These are phyloP conservation scores for Agapostemon virescens DNA, from an alignment of 2,888 invertebrate species.

Conservation along the genomic window DNA sequence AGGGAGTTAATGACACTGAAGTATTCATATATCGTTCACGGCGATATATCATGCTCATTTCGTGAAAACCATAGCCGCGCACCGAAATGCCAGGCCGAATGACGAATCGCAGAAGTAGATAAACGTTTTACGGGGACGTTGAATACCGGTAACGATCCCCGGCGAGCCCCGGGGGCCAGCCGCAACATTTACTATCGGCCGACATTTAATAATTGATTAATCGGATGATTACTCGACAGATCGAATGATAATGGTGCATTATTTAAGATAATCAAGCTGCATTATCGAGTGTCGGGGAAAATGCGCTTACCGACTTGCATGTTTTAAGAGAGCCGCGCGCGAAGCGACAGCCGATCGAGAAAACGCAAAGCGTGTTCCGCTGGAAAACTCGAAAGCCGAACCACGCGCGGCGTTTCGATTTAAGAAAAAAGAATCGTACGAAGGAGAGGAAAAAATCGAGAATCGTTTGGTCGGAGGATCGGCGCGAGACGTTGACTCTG, in stretches of 20 bases:
- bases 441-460: no score
- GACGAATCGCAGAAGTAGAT: conserved; percentile 66
- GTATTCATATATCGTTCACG: conserved; percentile 51
- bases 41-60: conserved; percentile 58
- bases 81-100: conserved; percentile 49
- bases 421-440: no score
- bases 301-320: conserved; percentile 51
- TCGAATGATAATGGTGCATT: conserved; percentile 71
- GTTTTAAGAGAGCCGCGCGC: conserved; percentile 49
- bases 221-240: conserved; percentile 70
- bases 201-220: conserved; percentile 71
- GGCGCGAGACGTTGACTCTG: not conserved
- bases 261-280: conserved; percentile 65
- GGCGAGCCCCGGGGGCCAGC: conserved; percentile 42
- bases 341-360: not conserved
- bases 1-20: conserved; percentile 36
- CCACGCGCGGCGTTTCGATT: not conserved
- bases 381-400: not conserved
- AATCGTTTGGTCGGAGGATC: not conserved
- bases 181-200: conserved; percentile 59
- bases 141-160: conserved; percentile 44
- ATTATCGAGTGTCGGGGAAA: conserved; percentile 61
- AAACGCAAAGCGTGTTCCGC: not conserved
- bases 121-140: conserved; percentile 58
- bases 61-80: conserved; percentile 50